A percentile compares a stretch with the other conserved stretches of the same genome.
These are phyloP conservation scores for Lobophora halterata DNA, from an alignment of 2,888 invertebrate species.

Conservation along the genomic window DNA sequence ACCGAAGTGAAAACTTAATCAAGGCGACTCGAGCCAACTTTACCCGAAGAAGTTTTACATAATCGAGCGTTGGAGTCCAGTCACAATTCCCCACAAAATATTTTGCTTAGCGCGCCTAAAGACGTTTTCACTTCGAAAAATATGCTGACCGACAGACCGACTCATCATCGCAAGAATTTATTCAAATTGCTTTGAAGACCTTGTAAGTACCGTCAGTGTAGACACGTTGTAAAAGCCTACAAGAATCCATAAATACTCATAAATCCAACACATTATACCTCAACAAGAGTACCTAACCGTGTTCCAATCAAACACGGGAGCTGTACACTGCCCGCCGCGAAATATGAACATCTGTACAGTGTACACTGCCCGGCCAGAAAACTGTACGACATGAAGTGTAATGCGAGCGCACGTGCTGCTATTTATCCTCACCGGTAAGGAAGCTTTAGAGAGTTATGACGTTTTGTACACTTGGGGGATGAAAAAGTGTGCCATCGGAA, in stretches of 20 bases:
- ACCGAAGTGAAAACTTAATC: too few species aligned
- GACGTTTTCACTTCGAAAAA: too few species aligned
- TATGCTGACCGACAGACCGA: too few species aligned
- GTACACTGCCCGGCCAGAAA: slow-evolving; percentile 25
- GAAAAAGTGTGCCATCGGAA: slow-evolving; percentile 10
- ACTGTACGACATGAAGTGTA: slow-evolving; percentile 30
- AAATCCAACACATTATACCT: slow-evolving; percentile 1
- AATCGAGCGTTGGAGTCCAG: too few species aligned
- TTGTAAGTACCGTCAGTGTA: background rate
- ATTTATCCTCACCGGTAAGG: slow-evolving; percentile 47
- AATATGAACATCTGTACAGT: slow-evolving; percentile 4
- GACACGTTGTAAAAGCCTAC: slow-evolving; percentile 1
- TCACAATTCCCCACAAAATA: too few species aligned
- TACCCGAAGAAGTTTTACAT: too few species aligned
- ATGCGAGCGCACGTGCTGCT: slow-evolving; percentile 47
- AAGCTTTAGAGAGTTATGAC: slow-evolving; percentile 42
- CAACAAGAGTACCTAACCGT: slow-evolving; percentile 8
- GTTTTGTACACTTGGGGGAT: slow-evolving; percentile 18
- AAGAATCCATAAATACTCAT: slow-evolving; percentile 5
- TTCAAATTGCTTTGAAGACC: too few species aligned
- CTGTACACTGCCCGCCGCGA: slow-evolving; percentile 14
- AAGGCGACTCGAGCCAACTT: too few species aligned
- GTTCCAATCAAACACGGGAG: slow-evolving; percentile 9
- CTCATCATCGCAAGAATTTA: too few species aligned
- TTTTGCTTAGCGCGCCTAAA: too few species aligned